Evolutionary conservation across 2,797 vertebrate species (phyloP).

Genomic region (Rousettus madagascariensis): DNA sequence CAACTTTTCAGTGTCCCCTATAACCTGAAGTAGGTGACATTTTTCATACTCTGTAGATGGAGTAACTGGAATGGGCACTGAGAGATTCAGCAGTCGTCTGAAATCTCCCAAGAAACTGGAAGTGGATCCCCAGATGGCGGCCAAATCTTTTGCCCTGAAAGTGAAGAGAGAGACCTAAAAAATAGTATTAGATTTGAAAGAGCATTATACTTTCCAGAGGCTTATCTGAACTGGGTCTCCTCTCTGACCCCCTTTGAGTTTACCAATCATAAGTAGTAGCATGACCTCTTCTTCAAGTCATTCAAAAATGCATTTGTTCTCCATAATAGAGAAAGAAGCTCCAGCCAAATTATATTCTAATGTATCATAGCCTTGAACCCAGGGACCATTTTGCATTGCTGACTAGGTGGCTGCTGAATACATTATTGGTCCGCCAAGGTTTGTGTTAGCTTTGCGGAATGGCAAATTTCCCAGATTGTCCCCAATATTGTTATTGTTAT

Average conservation of each 20-base stretch:
- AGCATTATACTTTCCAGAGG: slow-evolving; percentile 52
- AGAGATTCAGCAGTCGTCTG: neutral
- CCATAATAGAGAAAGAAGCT: slow-evolving; percentile 71
- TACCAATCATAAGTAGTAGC: slow-evolving; percentile 66
- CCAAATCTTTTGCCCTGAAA: slow-evolving; percentile 39
- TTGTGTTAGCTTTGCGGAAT: slow-evolving; percentile 59
- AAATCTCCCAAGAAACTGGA: slow-evolving; percentile 39
- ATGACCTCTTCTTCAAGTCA: slow-evolving; percentile 68
- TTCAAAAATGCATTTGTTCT: slow-evolving; percentile 78
- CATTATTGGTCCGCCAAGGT: slow-evolving; percentile 45
- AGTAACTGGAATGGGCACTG: neutral
- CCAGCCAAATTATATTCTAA: slow-evolving; percentile 78
- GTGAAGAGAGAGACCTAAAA: slow-evolving; percentile 66
- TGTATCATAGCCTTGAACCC: slow-evolving; percentile 75
- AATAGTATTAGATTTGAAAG: slow-evolving; percentile 47
- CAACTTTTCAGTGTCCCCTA: neutral
- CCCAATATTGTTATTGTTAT: neutral
- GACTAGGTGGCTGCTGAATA: slow-evolving; percentile 70
- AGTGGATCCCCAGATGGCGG: neutral
- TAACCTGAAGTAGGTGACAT: neutral
- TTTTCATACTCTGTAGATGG: neutral
- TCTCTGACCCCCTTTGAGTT: slow-evolving; percentile 60
- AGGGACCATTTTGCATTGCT: slow-evolving; percentile 68
- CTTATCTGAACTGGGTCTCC: slow-evolving; percentile 63
- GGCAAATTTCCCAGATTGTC: neutral